Base-by-base conservation (phyloP, 2,797 vertebrate genomes). In the Anas flavirostris region DNA sequence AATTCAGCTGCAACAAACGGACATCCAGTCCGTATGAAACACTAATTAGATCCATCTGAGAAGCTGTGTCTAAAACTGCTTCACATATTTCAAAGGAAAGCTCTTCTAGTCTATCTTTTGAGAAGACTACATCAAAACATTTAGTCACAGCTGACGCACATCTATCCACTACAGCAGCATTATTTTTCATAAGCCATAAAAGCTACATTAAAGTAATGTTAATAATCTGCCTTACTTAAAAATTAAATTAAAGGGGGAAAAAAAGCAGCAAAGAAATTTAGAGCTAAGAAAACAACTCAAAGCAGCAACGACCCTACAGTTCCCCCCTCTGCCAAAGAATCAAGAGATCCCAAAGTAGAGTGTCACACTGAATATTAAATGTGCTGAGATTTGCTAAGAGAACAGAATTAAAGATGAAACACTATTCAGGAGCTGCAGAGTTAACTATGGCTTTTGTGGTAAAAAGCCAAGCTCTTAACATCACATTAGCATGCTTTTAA, bases 31-130 rank as follows among this genome's bases (percentile, higher is more conserved):
- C 94, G 95, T 98, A 98, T 96, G 98, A 98, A 98, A 97, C 97
- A 97, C 98, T 98, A 98, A 99, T 99, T 98, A 98, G 98, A 98
- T 98, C 98, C 98, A 99, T 98, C 98, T 98, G 98, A 98, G 97
- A 97, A 97, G 96, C 97, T 94, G 95, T 95, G 96, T 96, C 97
- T 97, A 96, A 97, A 97, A 97, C 96, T 93, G 97, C 97, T 97
- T 97, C 98, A 97, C 98, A 97, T 98, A 97, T 98, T 98, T 98
- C 98, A 98, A 98, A 98, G 98, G 96, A 96, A 98, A 97, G 95
- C 94, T 97, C 94, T 96, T 90, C 96, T 94, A 94, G 96, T 97
- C 98, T 96, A 97, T 97, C 96, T 97, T 97, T 97, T 96, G 84
- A 97, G 90, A 96, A 97, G 95, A 97, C 91, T 96, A 97, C 98